These are phyloP conservation scores for Pyrocephalus nanus DNA, from an alignment of 2,797 vertebrate species.

Conservation along the genomic window DNA sequence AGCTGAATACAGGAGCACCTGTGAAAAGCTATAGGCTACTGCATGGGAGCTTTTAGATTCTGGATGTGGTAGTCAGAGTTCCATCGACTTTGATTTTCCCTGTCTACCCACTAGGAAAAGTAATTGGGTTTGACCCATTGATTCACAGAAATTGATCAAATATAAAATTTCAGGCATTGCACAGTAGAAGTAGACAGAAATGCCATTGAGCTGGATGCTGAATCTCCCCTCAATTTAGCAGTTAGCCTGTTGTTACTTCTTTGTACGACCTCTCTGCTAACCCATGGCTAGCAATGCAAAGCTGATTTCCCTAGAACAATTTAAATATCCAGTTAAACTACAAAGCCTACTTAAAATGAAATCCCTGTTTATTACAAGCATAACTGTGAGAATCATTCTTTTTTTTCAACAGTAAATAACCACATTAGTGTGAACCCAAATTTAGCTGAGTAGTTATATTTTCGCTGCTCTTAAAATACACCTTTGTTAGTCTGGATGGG, in stretches of 20 bases:
- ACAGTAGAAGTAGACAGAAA: not conserved
- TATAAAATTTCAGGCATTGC: not conserved
- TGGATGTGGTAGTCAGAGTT: not conserved
- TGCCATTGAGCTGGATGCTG: not conserved
- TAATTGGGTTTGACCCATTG: not conserved
- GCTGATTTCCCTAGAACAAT: not conserved
- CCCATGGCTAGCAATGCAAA: not conserved
- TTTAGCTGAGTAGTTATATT: not conserved
- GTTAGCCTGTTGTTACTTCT: not conserved
- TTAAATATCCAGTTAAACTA: constrained; percentile 1
- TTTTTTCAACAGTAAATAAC: not conserved
- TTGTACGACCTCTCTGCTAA: not conserved
- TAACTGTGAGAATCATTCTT: not conserved
- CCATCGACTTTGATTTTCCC: not conserved
- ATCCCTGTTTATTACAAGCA: not conserved
- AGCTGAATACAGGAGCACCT: not conserved
- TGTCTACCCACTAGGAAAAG: not conserved
- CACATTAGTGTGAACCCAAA: not conserved
- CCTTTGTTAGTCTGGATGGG: not conserved
- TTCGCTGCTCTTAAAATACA: not conserved
- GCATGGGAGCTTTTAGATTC: not conserved
- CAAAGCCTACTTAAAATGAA: not conserved
- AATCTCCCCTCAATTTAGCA: not conserved
- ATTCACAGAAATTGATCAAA: not conserved
- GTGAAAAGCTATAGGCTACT: not conserved